These are phyloP conservation scores for Pachypsylla venusta DNA, from an alignment of 1,140 invertebrate species.

Conservation along the genomic window DNA sequence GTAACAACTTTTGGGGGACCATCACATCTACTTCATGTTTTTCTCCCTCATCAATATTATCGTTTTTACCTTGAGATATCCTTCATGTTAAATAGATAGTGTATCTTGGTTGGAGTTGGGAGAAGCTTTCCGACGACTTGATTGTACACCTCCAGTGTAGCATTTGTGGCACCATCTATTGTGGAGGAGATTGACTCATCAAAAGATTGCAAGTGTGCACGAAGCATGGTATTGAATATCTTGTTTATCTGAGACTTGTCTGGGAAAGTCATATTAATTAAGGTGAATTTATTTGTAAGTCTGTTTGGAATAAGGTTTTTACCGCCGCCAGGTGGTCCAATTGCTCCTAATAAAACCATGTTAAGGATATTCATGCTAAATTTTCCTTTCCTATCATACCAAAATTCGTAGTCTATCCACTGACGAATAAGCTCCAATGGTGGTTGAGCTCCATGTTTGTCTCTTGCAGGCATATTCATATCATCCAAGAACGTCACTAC, in stretches of 20 bases:
- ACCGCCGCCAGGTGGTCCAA: constrained; percentile 68
- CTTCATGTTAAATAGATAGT: constrained; percentile 73
- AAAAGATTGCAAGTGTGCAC: constrained; percentile 59
- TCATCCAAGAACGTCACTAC: constrained; percentile 76
- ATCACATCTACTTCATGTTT: too few species aligned
- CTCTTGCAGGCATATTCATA: constrained; percentile 79
- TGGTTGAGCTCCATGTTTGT: constrained; percentile 69
- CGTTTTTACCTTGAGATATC: too few species aligned
- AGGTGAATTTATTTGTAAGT: constrained; percentile 58
- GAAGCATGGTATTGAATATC: constrained; percentile 70
- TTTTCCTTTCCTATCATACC: constrained; percentile 30
- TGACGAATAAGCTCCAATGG: constrained; percentile 69
- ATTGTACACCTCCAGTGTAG: constrained; percentile 60
- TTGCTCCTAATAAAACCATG: constrained; percentile 58
- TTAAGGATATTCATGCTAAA: constrained; percentile 35
- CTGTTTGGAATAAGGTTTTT: constrained; percentile 56
- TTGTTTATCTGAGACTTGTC: constrained; percentile 54
- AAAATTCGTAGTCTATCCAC: constrained; percentile 75
- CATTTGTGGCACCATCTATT: constrained; percentile 37
- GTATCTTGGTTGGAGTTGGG: constrained; percentile 73
- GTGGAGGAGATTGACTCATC: constrained; percentile 48
- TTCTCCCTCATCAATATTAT: too few species aligned
- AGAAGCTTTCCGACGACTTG: constrained; percentile 51
- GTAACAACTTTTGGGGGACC: too few species aligned
- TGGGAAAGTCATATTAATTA: constrained; percentile 70